Percentiles rank a stretch among this genome's conserved stretches.
These are phyloP conservation scores for Alethe castanea DNA, from an alignment of 2,113 vertebrate species.

Conservation along the genomic window DNA sequence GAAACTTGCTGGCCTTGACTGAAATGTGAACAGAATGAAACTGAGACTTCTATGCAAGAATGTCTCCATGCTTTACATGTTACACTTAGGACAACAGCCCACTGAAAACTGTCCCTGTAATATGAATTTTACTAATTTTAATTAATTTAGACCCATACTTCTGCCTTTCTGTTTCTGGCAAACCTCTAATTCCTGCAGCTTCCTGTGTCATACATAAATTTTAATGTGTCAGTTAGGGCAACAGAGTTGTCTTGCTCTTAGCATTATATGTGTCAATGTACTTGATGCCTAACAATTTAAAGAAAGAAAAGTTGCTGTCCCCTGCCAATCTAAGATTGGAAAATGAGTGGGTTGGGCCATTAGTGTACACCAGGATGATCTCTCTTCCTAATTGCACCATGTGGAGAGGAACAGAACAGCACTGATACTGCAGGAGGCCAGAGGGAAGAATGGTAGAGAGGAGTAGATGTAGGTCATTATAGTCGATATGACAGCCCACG, in stretches of 20 bases:
- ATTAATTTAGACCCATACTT: background rate
- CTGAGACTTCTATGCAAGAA: background rate
- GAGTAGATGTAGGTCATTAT: constrained; percentile 26
- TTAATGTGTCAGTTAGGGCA: background rate
- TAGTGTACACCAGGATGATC: background rate
- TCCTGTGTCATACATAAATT: background rate
- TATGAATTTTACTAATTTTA: background rate
- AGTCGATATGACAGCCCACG: constrained; percentile 21
- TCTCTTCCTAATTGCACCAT: background rate
- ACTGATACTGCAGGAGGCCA: background rate
- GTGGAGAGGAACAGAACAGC: background rate
- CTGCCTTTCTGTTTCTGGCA: background rate
- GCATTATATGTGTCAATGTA: background rate
- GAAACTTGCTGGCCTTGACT: background rate
- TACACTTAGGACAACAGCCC: background rate
- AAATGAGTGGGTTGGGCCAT: background rate
- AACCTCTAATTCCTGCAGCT: background rate
- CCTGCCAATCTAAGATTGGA: background rate
- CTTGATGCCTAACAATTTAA: background rate
- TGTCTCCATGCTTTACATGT: background rate
- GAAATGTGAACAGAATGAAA: background rate
- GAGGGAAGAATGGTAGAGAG: background rate
- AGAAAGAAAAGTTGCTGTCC: background rate
- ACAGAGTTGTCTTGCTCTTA: background rate
- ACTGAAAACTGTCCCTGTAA: background rate